Conservation (phyloP, 2,888 invertebrate species). For the Xestia ashworthii region DNA sequence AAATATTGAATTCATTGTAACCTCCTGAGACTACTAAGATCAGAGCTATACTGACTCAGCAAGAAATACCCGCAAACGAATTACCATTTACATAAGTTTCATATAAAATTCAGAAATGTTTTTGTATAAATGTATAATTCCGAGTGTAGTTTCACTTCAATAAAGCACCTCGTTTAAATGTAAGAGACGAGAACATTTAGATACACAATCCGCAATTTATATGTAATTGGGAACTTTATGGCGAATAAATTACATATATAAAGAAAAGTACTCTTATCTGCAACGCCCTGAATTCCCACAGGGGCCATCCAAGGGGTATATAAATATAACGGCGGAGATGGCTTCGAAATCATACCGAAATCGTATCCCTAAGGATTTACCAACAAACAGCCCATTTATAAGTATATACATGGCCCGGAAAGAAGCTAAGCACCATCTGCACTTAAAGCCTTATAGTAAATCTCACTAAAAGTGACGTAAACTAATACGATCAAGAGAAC, state of each 20-base stretch:
- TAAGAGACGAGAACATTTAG: conserved; percentile 33
- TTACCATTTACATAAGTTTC: neutral
- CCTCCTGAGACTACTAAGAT: neutral
- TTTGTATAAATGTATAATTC: neutral
- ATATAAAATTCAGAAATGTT: conserved; percentile 1
- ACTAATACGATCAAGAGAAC: conserved; percentile 36
- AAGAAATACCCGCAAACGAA: neutral
- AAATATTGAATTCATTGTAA: no score
- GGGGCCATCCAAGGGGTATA: conserved; percentile 40
- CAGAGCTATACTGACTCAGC: neutral
- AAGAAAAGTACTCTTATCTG: conserved; percentile 47
- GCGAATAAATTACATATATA: conserved; percentile 39
- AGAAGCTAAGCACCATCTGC: conserved; percentile 10
- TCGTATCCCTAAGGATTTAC: conserved; percentile 29
- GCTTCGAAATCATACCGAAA: conserved; percentile 34
- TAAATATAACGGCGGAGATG: conserved; percentile 37
- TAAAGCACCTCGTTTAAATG: conserved; percentile 18
- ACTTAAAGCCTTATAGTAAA: conserved; percentile 25
- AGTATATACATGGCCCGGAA: neutral
- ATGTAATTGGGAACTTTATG: conserved; percentile 18
- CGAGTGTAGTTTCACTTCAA: no score
- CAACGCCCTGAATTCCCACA: conserved; percentile 30
- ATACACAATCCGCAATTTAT: conserved; percentile 32
- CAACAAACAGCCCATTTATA: conserved; percentile 28
- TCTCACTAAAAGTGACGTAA: conserved; percentile 26